phyloP scores from a whole-genome alignment of 2,113 vertebrate species.

The Chlorodrepanis virens region DNA sequence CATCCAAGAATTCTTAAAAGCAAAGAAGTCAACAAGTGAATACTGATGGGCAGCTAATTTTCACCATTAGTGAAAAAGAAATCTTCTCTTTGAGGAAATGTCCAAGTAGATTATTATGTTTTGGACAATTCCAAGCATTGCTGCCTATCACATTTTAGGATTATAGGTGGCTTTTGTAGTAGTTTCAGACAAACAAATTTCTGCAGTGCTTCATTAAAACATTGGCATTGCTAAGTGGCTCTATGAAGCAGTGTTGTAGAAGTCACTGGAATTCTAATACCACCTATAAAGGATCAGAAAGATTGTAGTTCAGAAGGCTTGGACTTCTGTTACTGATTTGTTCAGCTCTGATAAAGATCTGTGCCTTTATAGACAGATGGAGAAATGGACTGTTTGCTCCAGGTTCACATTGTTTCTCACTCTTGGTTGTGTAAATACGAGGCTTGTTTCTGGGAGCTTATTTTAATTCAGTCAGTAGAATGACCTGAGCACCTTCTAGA shows the following conservation, averaged over 20 bases:
- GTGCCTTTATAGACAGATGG: neutral
- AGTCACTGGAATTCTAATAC: neutral
- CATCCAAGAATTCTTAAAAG: neutral
- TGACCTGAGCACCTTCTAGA: neutral
- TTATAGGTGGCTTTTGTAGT: neutral
- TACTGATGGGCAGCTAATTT: neutral
- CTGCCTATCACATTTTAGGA: neutral
- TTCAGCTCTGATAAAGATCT: neutral
- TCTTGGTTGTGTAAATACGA: neutral
- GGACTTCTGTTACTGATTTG: neutral
- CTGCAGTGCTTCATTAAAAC: neutral
- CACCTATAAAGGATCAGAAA: neutral
- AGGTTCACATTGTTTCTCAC: neutral
- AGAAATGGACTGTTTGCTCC: neutral
- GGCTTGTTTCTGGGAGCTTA: neutral
- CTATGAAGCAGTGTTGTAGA: neutral
- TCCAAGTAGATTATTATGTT: neutral
- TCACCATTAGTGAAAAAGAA: neutral
- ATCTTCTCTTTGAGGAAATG: neutral
- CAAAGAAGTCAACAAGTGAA: accelerated
- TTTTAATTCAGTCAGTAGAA: neutral
- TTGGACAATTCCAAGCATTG: neutral
- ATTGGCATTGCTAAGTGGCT: neutral
- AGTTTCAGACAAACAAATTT: neutral
- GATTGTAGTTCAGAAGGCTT: neutral